phyloP scores from a whole-genome alignment of 35 echinoderm and acorn worm species.

The Anneissia japonica region DNA sequence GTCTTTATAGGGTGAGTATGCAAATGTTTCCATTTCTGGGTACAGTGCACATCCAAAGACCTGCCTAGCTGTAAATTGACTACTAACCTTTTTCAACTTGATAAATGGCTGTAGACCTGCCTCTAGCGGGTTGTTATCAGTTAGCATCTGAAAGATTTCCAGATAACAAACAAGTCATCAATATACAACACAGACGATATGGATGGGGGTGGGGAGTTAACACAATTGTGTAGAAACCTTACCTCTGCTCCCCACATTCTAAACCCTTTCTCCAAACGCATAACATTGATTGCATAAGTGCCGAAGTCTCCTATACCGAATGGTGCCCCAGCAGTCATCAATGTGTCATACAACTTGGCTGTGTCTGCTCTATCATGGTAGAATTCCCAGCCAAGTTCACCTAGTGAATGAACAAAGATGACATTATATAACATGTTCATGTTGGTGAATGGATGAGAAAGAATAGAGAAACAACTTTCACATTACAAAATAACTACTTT shows the following conservation, averaged over 20 bases:
- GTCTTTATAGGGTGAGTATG: too few species aligned
- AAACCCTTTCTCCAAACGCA: conserved; percentile 93
- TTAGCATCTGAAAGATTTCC: conserved; percentile 75
- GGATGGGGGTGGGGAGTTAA: too few species aligned
- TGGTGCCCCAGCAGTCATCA: conserved; percentile 70
- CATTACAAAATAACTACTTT: too few species aligned
- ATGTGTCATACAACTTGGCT: conserved; percentile 65
- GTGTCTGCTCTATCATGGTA: conserved; percentile 81
- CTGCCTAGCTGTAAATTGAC: too few species aligned
- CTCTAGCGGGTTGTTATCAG: conserved; percentile 91
- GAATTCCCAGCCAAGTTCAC: conserved; percentile 96
- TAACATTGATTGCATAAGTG: conserved; percentile 71
- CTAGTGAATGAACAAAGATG: conserved; percentile 16
- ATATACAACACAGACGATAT: too few species aligned
- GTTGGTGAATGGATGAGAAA: not conserved
- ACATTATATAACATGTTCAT: not conserved
- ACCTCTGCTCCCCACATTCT: conserved; percentile 96
- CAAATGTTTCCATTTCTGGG: too few species aligned
- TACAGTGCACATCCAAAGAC: too few species aligned
- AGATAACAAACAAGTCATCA: too few species aligned
- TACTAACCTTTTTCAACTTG: conserved; percentile 79
- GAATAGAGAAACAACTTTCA: too few species aligned
- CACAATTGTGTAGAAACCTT: too few species aligned
- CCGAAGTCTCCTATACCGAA: conserved; percentile 93
- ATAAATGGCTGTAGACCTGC: conserved; percentile 89